phyloP scores from a whole-genome alignment of 2,113 vertebrate species.

The Odontophorus gujanensis region DNA sequence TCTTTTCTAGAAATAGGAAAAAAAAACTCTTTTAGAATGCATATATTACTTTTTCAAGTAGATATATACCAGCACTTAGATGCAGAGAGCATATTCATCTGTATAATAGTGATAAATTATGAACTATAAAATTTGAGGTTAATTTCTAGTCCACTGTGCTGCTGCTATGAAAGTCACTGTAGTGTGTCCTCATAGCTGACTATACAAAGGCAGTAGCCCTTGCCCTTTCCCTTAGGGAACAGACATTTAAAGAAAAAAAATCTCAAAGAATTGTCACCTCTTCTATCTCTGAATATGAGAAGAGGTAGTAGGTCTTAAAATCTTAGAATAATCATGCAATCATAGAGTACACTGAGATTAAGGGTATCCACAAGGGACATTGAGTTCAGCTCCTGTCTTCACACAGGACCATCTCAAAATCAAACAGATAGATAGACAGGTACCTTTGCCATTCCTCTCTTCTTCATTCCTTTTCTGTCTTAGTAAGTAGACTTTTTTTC shows the following conservation, averaged over 20 bases:
- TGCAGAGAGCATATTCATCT: neutral
- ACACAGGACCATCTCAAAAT: no score
- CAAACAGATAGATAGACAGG: no score
- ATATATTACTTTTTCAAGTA: neutral
- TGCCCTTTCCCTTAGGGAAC: neutral
- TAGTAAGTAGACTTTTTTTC: no score
- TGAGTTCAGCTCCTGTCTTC: no score
- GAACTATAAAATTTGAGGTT: neutral
- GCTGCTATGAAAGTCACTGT: rapidly evolving
- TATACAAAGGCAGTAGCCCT: neutral
- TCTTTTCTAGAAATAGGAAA: neutral
- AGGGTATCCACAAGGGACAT: no score
- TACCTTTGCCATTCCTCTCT: no score
- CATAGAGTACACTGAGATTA: no score
- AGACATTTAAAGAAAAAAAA: neutral
- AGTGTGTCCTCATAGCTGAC: neutral
- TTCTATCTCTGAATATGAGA: neutral
- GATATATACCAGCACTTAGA: rapidly evolving
- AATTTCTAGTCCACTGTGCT: neutral
- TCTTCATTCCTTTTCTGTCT: no score
- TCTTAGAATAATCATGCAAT: neutral
- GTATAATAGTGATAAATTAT: neutral
- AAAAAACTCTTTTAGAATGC: neutral
- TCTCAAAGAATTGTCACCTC: neutral
- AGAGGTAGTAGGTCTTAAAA: neutral